Percentiles rank a stretch among this genome's conserved stretches.
phyloP scores from a whole-genome alignment of 2,113 vertebrate genomes.

The Anas platyrhynchos region DNA sequence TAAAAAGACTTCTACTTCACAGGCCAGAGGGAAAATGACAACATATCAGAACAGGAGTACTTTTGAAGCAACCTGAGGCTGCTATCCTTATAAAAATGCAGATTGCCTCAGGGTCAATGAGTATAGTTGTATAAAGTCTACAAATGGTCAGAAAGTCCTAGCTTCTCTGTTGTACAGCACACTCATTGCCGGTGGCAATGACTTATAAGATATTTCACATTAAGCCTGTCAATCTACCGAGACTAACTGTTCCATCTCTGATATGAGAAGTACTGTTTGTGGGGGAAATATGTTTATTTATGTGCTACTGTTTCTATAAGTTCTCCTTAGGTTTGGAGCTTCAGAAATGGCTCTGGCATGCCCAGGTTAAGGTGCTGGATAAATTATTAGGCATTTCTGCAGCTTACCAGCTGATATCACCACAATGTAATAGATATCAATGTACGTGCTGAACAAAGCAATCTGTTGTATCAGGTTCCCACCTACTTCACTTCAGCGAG shows the following conservation, averaged over 20 bases:
- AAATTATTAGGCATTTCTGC: conserved; percentile 3
- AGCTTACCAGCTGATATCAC: conserved; percentile 4
- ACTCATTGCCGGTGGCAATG: not conserved
- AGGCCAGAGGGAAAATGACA: not conserved
- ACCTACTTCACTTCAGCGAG: not conserved
- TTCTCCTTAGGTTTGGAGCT: not conserved
- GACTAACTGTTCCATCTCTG: not conserved
- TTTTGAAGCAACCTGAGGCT: not conserved
- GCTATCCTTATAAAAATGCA: not conserved
- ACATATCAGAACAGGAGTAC: rapidly evolving
- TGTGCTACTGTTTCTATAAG: not conserved
- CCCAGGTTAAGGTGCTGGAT: not conserved
- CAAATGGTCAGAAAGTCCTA: not conserved
- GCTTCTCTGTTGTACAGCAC: not conserved
- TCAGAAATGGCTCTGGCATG: not conserved
- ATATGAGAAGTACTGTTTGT: not conserved
- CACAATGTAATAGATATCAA: not conserved
- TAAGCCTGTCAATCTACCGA: not conserved
- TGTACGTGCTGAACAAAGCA: conserved; percentile 40
- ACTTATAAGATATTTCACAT: not conserved
- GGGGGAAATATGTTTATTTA: not conserved
- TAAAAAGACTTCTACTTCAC: not conserved
- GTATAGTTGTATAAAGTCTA: not conserved
- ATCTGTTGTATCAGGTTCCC: not conserved
- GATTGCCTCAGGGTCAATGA: not conserved